Conservation (phyloP, 2,888 invertebrate species). For the Pseudoips prasinana region DNA sequence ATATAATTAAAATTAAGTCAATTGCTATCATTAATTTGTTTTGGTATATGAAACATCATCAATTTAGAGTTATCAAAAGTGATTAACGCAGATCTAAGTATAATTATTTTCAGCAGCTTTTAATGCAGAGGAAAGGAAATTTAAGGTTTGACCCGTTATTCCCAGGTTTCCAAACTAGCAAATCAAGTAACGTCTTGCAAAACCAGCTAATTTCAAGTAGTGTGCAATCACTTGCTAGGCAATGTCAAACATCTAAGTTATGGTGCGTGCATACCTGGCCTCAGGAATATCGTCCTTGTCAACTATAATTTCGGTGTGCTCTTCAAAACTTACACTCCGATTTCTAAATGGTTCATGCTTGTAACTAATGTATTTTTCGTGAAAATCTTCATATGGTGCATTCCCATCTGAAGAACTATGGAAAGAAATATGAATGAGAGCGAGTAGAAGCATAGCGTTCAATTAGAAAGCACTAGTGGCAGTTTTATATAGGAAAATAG, state of each 20-base stretch:
- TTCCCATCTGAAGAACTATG: constrained; percentile 81
- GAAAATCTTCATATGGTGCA: constrained; percentile 88
- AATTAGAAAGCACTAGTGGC: constrained; percentile 30
- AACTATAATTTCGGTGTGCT: constrained; percentile 69
- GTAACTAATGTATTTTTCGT: constrained; percentile 89
- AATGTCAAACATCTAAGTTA: constrained; percentile 22
- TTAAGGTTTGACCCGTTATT: no score
- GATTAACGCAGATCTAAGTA: no score
- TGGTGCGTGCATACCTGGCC: constrained; percentile 60
- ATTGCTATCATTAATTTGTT: no score
- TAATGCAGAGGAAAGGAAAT: no score
- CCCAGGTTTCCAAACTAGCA: no score
- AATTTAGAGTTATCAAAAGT: no score
- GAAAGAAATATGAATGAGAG: constrained; percentile 72
- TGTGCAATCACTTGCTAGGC: constrained; percentile 13
- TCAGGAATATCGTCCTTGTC: constrained; percentile 57
- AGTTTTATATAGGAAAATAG: constrained; percentile 19
- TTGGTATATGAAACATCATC: no score
- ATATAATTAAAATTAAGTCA: no score
- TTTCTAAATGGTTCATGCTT: constrained; percentile 88
- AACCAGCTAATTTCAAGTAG: no score
- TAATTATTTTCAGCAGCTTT: no score
- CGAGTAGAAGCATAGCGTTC: constrained; percentile 56
- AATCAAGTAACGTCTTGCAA: no score
- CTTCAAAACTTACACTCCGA: constrained; percentile 88